Base-by-base conservation (phyloP, 92 coral and sea anemone species). In the Bergia puertoricense region DNA sequence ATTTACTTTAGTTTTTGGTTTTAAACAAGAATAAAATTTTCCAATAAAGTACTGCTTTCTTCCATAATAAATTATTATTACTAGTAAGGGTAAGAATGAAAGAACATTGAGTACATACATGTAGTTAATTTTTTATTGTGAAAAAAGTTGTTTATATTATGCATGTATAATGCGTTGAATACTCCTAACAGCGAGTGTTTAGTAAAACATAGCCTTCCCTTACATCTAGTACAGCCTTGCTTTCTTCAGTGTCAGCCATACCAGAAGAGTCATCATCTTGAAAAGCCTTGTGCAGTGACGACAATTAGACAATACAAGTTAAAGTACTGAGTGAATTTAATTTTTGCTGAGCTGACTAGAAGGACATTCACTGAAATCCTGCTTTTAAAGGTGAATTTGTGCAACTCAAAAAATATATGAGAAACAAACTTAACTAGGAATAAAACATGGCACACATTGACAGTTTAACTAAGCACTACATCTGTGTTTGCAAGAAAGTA, bases 211-310 rank as follows among this genome's bases (percentile, higher is more conserved):
- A 69, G 78, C 87, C 45, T 83, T 83, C 69, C 71, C 87, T 84
- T 84, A 84, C 87, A 84, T 84, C 87, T 43, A 84, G 67, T 36
- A 84, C 44, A 71, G 87, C 66, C 79, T 84, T 84, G 87, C 87
- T 71, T 84, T 84, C 87, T 84, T 84, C 87, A 36, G 78, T 50
- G 68, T 84, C 87, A 71, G 54, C 79, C 87, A 84, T 71, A 84
- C 44, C 36, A 40, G 87, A 69, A 84, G 87, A 84, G 87, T 84
- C 87, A 10, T 84, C 87, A 44, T 84, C 87, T 84, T 84, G 87
- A 84, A 84, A 84, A 71, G 87, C 87, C 87, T 84, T 84, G 62
- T 84, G 87, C 79, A 71, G 79, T 72, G 79, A 84, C 9, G 59
- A 45, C 56, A 84, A 84, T 30, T 30, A 30, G 67, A 84, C 41